Evolutionary conservation across 2,113 vertebrate genomes (phyloP).

Genomic region (Halichoeres trimaculatus): DNA sequence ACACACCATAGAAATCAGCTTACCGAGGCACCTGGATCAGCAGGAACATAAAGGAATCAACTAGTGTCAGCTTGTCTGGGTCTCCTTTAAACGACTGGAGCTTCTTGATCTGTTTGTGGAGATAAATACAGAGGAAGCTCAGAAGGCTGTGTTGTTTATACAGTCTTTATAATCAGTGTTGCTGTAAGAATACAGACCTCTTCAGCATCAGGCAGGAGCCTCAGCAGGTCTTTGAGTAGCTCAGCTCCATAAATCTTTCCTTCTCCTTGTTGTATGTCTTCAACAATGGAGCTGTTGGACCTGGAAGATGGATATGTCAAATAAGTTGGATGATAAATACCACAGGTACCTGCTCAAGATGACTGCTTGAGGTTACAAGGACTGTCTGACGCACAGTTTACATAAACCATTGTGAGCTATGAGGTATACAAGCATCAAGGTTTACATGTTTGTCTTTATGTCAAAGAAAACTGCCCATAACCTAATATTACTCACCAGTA

Average conservation of each 20-base stretch:
- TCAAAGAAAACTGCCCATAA: background rate
- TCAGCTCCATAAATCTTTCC: slow-evolving; percentile 89
- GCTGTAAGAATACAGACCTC: slow-evolving; percentile 84
- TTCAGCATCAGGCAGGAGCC: slow-evolving; percentile 92
- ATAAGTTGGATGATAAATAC: slow-evolving; percentile 7
- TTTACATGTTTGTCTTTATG: background rate
- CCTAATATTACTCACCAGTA: slow-evolving; percentile 11
- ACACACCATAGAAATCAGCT: slow-evolving; percentile 60
- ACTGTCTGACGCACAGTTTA: background rate
- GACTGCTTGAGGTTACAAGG: background rate
- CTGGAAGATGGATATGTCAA: slow-evolving; percentile 80
- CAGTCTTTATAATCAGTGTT: slow-evolving; percentile 15
- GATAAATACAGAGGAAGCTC: slow-evolving; percentile 39
- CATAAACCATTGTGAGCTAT: background rate
- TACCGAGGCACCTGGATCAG: slow-evolving; percentile 96
- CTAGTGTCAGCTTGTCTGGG: slow-evolving; percentile 91
- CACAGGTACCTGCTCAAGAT: slow-evolving; percentile 42
- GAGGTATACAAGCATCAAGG: background rate
- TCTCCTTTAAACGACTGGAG: slow-evolving; percentile 91
- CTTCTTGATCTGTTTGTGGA: slow-evolving; percentile 88
- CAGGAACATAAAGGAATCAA: slow-evolving; percentile 93
- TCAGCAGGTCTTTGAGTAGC: slow-evolving; percentile 92
- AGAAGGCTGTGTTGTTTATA: slow-evolving; percentile 18
- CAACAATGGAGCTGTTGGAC: slow-evolving; percentile 90
- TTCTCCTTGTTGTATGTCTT: slow-evolving; percentile 90